Conservation (phyloP, 2,888 invertebrate genomes). For the Ormyrus labotus region DNA sequence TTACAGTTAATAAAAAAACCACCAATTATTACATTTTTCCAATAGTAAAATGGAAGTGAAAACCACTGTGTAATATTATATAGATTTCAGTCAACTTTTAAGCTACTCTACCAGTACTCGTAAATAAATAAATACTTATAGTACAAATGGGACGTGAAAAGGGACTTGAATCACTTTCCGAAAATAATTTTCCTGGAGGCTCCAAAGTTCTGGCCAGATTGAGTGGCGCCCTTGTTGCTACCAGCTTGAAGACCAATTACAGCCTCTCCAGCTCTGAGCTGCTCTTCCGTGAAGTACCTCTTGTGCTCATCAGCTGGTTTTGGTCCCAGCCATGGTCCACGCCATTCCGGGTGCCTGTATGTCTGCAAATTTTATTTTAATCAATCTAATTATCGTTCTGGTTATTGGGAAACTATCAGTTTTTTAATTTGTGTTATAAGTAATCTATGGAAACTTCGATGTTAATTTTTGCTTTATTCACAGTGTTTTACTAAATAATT, state of each 20-base stretch:
- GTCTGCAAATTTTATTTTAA: constrained; percentile 77
- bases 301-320: constrained; percentile 88
- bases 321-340: constrained; percentile 89
- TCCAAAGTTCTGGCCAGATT: constrained; percentile 92
- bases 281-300: constrained; percentile 80
- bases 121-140: constrained; percentile 6
- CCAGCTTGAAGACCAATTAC: constrained; percentile 94
- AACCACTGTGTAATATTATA: constrained; percentile 30
- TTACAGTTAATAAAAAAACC: neutral
- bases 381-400: too few relatives aligned
- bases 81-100: constrained; percentile 3
- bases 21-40: neutral
- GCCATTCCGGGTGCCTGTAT: constrained; percentile 90
- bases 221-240: constrained; percentile 89
- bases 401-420: too few relatives aligned
- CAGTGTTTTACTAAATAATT: too few relatives aligned
- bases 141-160: neutral
- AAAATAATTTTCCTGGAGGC: constrained; percentile 88
- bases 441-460: too few relatives aligned
- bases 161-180: constrained; percentile 80
- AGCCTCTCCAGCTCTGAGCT: constrained; percentile 87
- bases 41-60: neutral
- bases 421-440: too few relatives aligned
- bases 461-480: too few relatives aligned
- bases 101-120: neutral